phyloP scores from a whole-genome alignment of 2,797 vertebrate species.

The Meriones psammophilus region DNA sequence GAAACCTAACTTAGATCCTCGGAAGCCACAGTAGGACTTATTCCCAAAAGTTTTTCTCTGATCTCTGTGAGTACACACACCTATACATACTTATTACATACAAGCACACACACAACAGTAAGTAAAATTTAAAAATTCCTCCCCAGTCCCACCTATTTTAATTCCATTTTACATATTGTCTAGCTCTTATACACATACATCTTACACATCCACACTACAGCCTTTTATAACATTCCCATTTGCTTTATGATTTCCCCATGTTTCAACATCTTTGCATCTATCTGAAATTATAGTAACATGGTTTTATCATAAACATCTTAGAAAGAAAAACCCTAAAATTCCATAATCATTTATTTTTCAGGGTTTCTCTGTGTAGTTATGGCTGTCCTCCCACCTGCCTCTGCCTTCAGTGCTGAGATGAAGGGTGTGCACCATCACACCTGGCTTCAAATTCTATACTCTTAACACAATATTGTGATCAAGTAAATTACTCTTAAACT shows the following conservation, averaged over 20 bases:
- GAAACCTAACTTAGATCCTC: neutral
- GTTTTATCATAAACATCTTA: constrained; percentile 14
- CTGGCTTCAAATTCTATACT: neutral
- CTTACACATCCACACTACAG: neutral
- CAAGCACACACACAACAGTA: neutral
- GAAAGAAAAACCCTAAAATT: constrained; percentile 18
- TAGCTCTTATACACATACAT: neutral
- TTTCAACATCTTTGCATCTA: constrained; percentile 50
- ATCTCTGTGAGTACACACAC: neutral
- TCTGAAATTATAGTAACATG: constrained; percentile 18
- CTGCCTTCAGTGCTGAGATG: neutral
- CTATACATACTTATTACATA: neutral
- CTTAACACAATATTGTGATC: constrained; percentile 29
- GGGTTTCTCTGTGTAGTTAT: neutral
- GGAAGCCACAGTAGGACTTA: neutral
- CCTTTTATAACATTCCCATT: constrained; percentile 18
- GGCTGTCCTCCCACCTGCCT: neutral
- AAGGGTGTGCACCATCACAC: neutral
- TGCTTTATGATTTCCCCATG: neutral
- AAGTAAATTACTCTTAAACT: constrained; percentile 54
- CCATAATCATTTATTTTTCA: neutral
- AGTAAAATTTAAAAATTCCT: constrained; percentile 13
- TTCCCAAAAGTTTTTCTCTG: neutral
- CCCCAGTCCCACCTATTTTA: neutral
- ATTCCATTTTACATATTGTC: constrained; percentile 36